A percentile compares a stretch with the other conserved stretches of the same genome.
Evolutionary conservation across 2,113 vertebrate species (phyloP).

Genomic region (Lynx canadensis): DNA sequence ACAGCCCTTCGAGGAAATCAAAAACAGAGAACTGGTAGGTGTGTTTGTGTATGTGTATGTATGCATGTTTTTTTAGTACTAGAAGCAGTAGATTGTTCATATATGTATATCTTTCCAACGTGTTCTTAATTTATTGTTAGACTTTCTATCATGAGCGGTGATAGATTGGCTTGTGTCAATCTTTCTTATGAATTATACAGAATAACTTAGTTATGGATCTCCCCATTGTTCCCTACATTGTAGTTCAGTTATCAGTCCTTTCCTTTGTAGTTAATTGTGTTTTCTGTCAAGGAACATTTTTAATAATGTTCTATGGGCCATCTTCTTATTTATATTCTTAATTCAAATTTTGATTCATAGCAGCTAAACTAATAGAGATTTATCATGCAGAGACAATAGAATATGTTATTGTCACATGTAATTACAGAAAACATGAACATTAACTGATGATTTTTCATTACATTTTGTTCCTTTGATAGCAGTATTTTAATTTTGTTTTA

Average conservation of each 20-base stretch:
- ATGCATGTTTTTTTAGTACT: neutral
- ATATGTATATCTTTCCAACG: neutral
- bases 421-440: neutral
- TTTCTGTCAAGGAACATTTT: neutral
- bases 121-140: neutral
- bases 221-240: neutral
- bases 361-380: neutral
- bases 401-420: conserved; percentile 13
- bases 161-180: neutral
- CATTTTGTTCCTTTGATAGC: conserved; percentile 24
- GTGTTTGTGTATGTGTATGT: neutral
- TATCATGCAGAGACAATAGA: neutral
- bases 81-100: neutral
- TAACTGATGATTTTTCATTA: neutral
- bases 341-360: conserved; percentile 48
- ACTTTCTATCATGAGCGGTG: neutral
- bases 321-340: conserved; percentile 57
- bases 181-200: neutral
- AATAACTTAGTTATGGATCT: neutral
- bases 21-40: conserved; percentile 78
- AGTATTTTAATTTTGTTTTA: conserved; percentile 50
- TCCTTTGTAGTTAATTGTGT: conserved; percentile 21
- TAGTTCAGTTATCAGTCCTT: neutral
- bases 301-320: neutral
- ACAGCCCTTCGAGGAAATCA: conserved; percentile 80